Evolutionary conservation across 2,888 invertebrate species (phyloP), one percentile per base, ranked within the genome.

Genomic region (Chloroclystis v-ata): DNA sequence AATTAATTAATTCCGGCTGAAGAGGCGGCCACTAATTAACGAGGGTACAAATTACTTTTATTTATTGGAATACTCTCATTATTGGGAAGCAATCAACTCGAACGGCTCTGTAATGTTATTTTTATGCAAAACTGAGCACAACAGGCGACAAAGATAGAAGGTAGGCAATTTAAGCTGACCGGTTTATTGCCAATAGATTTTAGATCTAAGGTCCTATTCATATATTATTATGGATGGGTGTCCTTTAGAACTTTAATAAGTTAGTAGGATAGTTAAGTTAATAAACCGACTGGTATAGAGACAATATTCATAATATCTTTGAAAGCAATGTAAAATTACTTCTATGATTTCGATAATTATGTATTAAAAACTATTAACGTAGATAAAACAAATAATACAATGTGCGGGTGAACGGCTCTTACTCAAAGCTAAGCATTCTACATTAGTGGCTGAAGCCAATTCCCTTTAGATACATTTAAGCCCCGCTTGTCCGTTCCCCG

Each of bases 1-100:
- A 46, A 46, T 49, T 49, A 42, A 49, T 49, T 49, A 49, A 49
- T 49, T 37, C 42, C 6, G 11, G 35, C 45, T 37, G 49, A 49
- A 46, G 45, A 29, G 29, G 49, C 45, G 7, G 24, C 40, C 28
- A 30, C 28, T 46, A 39, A 49, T 45, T 42, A 49, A 39, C 41
- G 45, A 39, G 49, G 42, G 42, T 49, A 35, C 29, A 38, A 49
- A 42, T 49, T 29, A 38, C 38, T 42, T 42, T 45, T 45, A 49
- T 38, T 42, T 42, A 49, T 42, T 41, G 37, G 20, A 40, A 48
- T 37, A 44, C 44, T 44, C 37, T 30, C 30, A 35, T 40, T 44
- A 41, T 44, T 8, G 38, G 38, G 10, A 28, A 45, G 12, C 33
- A 44, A 49, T 49, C 41, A 33, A 24, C 11, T 45, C 8, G 32